Evolutionary conservation across 2,888 invertebrate genomes (phyloP).

Genomic region (Meiosimyza decipiens): DNA sequence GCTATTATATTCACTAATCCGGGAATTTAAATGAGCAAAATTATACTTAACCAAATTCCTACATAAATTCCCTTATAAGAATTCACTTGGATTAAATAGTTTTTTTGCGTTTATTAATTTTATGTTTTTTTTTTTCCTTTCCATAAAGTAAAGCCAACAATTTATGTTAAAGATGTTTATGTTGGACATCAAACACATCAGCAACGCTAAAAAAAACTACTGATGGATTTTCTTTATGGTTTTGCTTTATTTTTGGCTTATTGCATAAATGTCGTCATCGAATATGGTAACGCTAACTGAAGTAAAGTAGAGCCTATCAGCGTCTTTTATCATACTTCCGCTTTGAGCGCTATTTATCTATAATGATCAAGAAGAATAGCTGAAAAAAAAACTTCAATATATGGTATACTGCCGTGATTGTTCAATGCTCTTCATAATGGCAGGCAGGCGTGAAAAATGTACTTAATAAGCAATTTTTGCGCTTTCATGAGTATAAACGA

Average conservation of each 20-base stretch:
- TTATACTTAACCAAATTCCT: neutral
- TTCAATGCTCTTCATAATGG: neutral
- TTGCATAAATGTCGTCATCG: constrained; percentile 3
- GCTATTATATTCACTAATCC: too few relatives aligned
- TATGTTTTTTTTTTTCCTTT: too few relatives aligned
- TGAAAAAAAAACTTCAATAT: neutral
- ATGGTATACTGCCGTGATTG: constrained; percentile 13
- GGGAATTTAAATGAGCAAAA: too few relatives aligned
- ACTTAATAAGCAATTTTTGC: constrained; percentile 12
- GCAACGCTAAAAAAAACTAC: neutral
- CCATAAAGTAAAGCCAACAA: constrained; percentile 14
- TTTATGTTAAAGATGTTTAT: constrained; percentile 17
- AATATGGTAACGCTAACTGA: neutral
- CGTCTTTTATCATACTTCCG: too few relatives aligned
- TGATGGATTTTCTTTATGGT: constrained; percentile 8
- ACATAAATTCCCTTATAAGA: constrained; percentile 9
- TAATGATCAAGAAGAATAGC: neutral
- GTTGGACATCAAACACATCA: constrained; percentile 5
- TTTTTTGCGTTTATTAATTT: neutral
- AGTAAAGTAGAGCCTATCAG: neutral
- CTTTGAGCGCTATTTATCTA: too few relatives aligned
- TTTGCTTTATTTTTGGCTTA: too few relatives aligned
- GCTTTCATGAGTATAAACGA: constrained; percentile 1
- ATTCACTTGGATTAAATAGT: constrained; percentile 20
- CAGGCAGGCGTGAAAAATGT: constrained; percentile 12